Evolutionary conservation across 2,113 vertebrate genomes (phyloP), one percentile per base, ranked within the genome.

Genomic region (Hiodon alosoides): DNA sequence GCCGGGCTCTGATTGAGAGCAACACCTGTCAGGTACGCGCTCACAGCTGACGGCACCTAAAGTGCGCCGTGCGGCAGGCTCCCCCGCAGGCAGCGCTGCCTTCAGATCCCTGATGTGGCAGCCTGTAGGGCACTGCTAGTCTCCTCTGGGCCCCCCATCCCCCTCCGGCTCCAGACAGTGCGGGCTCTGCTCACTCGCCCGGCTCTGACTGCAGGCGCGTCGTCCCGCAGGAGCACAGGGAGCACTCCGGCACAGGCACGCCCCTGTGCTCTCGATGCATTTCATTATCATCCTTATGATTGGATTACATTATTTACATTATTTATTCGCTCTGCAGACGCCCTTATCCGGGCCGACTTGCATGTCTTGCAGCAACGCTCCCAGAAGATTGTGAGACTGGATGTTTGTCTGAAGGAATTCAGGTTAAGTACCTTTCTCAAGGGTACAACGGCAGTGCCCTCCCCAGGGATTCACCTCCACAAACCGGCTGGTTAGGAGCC

Each of bases 1-100:
- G 71, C 75, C 79, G 84, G 82, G 74, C 74, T 83, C 84, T 87
- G 87, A 89, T 88, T 83, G 81, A 87, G 86, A 89, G 85, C 86
- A 88, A 83, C 89, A 90, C 88, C 88, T 91, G 90, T 91, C 89
- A 90, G 90, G 88, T 90, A 85, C 81, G 84, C 84, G 84, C 86
- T 85, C 76, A 71, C 88, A 87, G 85, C 86, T 83, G 86, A 87
- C 75, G 71, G 87, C 75, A 78, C 87, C 87, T 79, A 83, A 87
- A 64, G 72, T 53, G 4, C 3, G 54, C 53, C 64, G 10, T 7
- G 54, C 13, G 8, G 31, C 14, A 5, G 64, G 65, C 46, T 51
- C 53, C 64, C 31, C 72, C n/a, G 51, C 62, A 54, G 72, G 51
- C 50, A 3, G 31, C 4, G 51, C 85, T 81, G 85, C 84, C 83